Percentiles rank a stretch among this genome's conserved stretches.
Conservation (phyloP, 2,888 invertebrate species). For the Rhaphigaster nebulosa region DNA sequence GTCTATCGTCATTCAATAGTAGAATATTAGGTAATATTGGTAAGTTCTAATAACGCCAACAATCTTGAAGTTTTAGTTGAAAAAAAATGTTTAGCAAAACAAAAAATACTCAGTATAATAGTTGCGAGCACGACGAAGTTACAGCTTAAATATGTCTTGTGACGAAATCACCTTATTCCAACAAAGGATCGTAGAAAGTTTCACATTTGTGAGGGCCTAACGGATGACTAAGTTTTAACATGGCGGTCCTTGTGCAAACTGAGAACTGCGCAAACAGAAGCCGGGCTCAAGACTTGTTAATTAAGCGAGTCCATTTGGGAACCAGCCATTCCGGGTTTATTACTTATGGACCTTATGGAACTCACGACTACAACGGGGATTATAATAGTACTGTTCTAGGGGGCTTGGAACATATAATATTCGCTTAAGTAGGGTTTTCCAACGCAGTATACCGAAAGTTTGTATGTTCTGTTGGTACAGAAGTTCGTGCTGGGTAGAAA, state of each 20-base stretch:
- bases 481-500: neutral
- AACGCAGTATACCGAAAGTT: neutral
- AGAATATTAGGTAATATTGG: no score
- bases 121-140: neutral
- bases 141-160: neutral
- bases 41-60: no score
- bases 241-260: neutral
- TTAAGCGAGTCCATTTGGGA: neutral
- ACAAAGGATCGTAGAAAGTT: neutral
- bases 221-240: conserved; percentile 1
- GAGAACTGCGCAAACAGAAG: neutral
- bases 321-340: neutral
- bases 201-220: neutral
- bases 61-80: no score
- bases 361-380: neutral
- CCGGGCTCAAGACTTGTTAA: neutral
- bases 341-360: neutral
- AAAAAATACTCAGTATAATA: neutral
- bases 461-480: neutral
- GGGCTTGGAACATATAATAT: neutral
- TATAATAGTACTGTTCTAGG: neutral
- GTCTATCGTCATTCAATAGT: no score
- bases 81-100: neutral
- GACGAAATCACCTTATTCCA: neutral
- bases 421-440: neutral